Evolutionary conservation across 2,888 invertebrate genomes (phyloP).

Genomic region (Bibio marci): DNA sequence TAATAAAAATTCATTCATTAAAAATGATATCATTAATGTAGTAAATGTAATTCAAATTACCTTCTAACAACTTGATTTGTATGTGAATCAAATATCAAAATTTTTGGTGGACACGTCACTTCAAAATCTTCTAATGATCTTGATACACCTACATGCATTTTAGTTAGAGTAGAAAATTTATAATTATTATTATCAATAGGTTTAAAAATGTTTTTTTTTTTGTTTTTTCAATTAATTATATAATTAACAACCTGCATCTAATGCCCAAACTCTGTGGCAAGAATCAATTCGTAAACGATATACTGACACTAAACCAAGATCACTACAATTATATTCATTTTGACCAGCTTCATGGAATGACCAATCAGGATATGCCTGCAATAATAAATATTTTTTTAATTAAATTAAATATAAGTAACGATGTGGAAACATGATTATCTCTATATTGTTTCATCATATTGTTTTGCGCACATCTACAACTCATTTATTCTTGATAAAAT

Average conservation of each 20-base stretch:
- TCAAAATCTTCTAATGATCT: slow-evolving; percentile 44
- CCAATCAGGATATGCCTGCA: slow-evolving; percentile 56
- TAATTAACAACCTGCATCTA: slow-evolving; percentile 61
- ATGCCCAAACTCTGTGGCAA: slow-evolving; percentile 69
- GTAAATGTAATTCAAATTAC: too few species aligned
- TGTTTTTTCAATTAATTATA: slow-evolving; percentile 25
- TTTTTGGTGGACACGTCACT: slow-evolving; percentile 57
- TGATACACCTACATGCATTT: slow-evolving; percentile 28
- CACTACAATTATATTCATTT: slow-evolving; percentile 55
- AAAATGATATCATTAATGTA: too few species aligned
- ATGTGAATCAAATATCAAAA: slow-evolving; percentile 59
- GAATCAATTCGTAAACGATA: slow-evolving; percentile 59
- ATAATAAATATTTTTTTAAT: not conserved
- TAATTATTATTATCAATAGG: not conserved
- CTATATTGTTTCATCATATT: too few species aligned
- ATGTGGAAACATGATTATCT: too few species aligned
- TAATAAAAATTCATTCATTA: too few species aligned
- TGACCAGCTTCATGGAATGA: slow-evolving; percentile 56
- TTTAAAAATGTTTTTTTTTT: not conserved
- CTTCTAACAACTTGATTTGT: slow-evolving; percentile 47
- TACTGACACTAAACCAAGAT: slow-evolving; percentile 58
- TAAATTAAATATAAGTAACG: not conserved
- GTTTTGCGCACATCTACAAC: too few species aligned
- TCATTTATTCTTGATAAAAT: too few species aligned
- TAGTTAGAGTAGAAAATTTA: too few species aligned